Evolutionary conservation across 92 coral and sea anemone genomes (phyloP), one percentile per base, ranked within the genome.

Genomic region (Palythoa grandis): DNA sequence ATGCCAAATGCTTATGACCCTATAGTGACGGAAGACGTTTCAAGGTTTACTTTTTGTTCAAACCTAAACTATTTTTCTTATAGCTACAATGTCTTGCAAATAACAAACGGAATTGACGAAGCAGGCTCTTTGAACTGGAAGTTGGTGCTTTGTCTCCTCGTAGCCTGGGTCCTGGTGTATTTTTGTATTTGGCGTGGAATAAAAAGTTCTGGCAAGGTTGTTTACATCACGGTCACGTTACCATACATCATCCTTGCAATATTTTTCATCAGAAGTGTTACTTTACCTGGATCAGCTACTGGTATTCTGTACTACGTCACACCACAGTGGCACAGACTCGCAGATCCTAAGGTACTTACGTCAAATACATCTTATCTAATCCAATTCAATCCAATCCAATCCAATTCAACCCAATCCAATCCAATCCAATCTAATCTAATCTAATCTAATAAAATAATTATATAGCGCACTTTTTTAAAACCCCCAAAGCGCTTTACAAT

Each of bases 181-280:
- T 89, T 89, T 66, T 89, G 89, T 52, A 89, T 89, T 39, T 89
- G 92, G 92, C 83, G 83, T 37, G 92, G 92, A 47, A 85, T 89
- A 40, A 56, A 83, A 25, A 89, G 89, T 70, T 71, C 92, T 22
- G 92, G 89, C 2, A 89, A 89, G 77, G 88, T 89, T 77, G 92
- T 89, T 0, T 89, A 85, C 76, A 76, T 89, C 66, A 89, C 91
- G 16, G 91, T 88, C 4, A 77, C 86, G 19, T 72, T 87, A 13
- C 91, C 91, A 2, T 89, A 89, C 76, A 66, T 89, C 54, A 89
- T 89, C 70, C 70, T 89, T 20, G 70, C 86, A n/a, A 85, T 89
- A 7, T 83, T 89, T 35, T 89, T 89, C 86, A 53, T 84, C 86
- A 77, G 91, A 23, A 87, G 91, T 4, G 88, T 89, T 23, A 89